phyloP scores from a whole-genome alignment of 2,797 vertebrate species.

The Hybognathus amarus region DNA sequence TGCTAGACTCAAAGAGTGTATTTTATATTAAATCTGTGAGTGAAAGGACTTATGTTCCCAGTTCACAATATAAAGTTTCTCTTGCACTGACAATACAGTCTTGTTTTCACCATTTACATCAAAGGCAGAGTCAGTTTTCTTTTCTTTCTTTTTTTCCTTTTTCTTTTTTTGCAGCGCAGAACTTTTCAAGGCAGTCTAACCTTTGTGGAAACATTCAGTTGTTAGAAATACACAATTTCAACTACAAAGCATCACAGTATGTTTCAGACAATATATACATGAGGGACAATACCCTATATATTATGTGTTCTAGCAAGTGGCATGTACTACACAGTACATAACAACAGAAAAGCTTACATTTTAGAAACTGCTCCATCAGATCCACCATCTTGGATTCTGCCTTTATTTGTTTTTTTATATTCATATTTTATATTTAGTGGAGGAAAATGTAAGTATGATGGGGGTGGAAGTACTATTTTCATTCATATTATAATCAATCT shows the following conservation, averaged over 20 bases:
- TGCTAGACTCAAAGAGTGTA: slow-evolving; percentile 6
- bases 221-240: slow-evolving; percentile 10
- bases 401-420: background rate
- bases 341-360: background rate
- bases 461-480: background rate
- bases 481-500: background rate
- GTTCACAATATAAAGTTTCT: slow-evolving; percentile 18
- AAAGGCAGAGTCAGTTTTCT: slow-evolving; percentile 6
- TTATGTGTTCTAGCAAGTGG: background rate
- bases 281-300: background rate
- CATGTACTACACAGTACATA: background rate
- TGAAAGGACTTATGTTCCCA: slow-evolving; percentile 30
- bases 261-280: background rate
- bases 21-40: slow-evolving; percentile 32
- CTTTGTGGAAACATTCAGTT: background rate
- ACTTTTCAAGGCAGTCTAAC: slow-evolving; percentile 22
- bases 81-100: slow-evolving; percentile 18
- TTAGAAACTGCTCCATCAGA: background rate
- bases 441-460: background rate
- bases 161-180: slow-evolving; percentile 14
- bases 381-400: background rate
- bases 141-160: background rate
- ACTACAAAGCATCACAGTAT: background rate
- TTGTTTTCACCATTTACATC: slow-evolving; percentile 29
- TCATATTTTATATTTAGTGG: background rate